A percentile compares a stretch with the other conserved stretches of the same genome.
Evolutionary conservation across 2,797 vertebrate species (phyloP).

Genomic region (Melanotaenia parkinsoni): DNA sequence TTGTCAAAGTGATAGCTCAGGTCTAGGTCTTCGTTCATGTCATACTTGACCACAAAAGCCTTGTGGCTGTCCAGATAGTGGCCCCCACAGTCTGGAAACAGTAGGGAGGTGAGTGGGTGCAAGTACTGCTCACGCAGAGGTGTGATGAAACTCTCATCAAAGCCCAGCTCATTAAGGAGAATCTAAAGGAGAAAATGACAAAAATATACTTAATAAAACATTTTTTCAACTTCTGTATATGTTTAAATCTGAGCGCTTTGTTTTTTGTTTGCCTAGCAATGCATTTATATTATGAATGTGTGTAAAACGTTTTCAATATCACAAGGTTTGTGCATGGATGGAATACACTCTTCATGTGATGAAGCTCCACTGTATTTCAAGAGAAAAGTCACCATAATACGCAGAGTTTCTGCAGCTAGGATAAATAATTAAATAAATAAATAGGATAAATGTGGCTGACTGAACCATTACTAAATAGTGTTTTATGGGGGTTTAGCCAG

Average conservation of each 20-base stretch:
- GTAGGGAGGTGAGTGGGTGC: constrained; percentile 84
- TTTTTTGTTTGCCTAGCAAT: background rate
- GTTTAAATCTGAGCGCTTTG: too few relatives aligned
- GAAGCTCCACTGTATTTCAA: too few relatives aligned
- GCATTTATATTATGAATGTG: too few relatives aligned
- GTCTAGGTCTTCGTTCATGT: constrained; percentile 87
- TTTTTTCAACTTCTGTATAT: too few relatives aligned
- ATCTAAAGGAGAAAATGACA: constrained; percentile 79
- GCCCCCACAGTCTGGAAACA: constrained; percentile 91
- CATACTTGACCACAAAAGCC: constrained; percentile 94
- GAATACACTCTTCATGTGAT: too few relatives aligned
- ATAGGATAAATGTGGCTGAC: too few relatives aligned
- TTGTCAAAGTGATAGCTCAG: constrained; percentile 96
- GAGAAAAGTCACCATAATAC: too few relatives aligned
- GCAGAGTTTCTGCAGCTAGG: too few relatives aligned
- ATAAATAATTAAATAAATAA: too few relatives aligned
- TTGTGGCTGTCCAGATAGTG: constrained; percentile 91
- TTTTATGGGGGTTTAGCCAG: background rate
- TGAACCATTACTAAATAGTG: too few relatives aligned
- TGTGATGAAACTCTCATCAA: constrained; percentile 88
- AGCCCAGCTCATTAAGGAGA: constrained; percentile 91
- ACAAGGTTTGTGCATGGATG: too few relatives aligned
- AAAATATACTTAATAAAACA: background rate
- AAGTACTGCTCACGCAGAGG: constrained; percentile 91
- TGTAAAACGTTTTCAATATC: too few relatives aligned